A percentile compares a stretch with the other conserved stretches of the same genome.
phyloP scores from a whole-genome alignment of 2,797 vertebrate genomes.

The Pangasius djambal region DNA sequence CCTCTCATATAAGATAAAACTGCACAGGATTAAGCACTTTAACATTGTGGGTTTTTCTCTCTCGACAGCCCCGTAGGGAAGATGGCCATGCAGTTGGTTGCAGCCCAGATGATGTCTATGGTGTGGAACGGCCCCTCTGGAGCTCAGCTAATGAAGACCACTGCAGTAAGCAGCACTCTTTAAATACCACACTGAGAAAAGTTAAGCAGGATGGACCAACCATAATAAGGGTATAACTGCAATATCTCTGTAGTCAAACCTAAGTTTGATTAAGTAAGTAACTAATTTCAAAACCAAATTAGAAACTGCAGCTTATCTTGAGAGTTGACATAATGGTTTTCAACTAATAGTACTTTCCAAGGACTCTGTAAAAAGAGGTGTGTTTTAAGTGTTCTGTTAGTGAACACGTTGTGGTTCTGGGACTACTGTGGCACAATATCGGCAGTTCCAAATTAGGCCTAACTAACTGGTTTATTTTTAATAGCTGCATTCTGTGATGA shows the following conservation, averaged over 20 bases:
- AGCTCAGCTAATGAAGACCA: slow-evolving; percentile 78
- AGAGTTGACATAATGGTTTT: background rate
- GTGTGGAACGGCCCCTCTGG: slow-evolving; percentile 79
- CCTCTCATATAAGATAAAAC: background rate
- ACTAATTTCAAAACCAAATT: background rate
- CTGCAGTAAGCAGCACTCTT: slow-evolving; percentile 75
- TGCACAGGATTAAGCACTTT: background rate
- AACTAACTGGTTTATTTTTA: background rate
- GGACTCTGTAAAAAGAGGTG: too few relatives aligned
- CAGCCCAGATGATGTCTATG: slow-evolving; percentile 88
- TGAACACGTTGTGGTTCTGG: background rate
- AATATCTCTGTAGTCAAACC: background rate
- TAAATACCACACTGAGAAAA: background rate
- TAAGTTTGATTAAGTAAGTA: background rate
- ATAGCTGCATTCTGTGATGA: background rate
- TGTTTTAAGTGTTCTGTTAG: background rate
- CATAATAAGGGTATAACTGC: background rate
- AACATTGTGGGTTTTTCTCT: slow-evolving; percentile 20
- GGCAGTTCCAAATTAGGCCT: background rate
- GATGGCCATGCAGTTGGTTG: slow-evolving; percentile 93
- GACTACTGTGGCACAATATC: background rate
- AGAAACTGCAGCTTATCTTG: background rate
- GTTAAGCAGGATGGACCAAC: background rate
- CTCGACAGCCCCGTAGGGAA: slow-evolving; percentile 84
- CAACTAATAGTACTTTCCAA: background rate